These are phyloP conservation scores for Drymodes brunneopygia DNA, from an alignment of 2,113 vertebrate species.

Conservation along the genomic window DNA sequence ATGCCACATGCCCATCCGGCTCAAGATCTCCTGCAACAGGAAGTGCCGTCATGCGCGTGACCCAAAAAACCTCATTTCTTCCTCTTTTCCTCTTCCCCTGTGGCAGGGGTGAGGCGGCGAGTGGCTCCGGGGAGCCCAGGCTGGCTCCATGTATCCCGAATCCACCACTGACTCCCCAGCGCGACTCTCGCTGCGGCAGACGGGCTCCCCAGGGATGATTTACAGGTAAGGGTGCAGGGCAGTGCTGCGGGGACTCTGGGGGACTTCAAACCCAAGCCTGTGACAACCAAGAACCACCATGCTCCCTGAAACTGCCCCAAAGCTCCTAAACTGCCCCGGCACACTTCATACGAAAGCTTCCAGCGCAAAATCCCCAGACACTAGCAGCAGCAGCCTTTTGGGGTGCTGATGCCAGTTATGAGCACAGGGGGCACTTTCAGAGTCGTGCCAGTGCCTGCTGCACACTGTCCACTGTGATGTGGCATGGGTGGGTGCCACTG, in stretches of 20 bases:
- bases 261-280: background rate
- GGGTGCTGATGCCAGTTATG: accelerated
- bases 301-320: background rate
- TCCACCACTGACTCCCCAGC: constrained; percentile 97
- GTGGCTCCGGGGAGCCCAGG: constrained; percentile 46
- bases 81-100: constrained; percentile 38
- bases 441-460: accelerated
- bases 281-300: background rate
- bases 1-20: background rate
- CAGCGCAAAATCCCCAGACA: background rate
- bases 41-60: background rate
- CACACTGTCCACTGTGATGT: background rate
- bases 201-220: constrained; percentile 97
- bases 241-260: accelerated
- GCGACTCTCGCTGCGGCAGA: constrained; percentile 93
- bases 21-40: background rate
- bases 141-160: constrained; percentile 98
- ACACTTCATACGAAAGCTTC: accelerated
- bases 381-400: accelerated
- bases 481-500: background rate
- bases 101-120: constrained; percentile 32
- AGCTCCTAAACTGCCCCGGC: background rate
- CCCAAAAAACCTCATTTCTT: background rate
- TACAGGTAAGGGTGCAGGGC: constrained; percentile 82
- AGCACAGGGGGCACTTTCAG: background rate